These are phyloP conservation scores for Scylla paramamosain DNA, from an alignment of 1,140 invertebrate species.

Conservation along the genomic window DNA sequence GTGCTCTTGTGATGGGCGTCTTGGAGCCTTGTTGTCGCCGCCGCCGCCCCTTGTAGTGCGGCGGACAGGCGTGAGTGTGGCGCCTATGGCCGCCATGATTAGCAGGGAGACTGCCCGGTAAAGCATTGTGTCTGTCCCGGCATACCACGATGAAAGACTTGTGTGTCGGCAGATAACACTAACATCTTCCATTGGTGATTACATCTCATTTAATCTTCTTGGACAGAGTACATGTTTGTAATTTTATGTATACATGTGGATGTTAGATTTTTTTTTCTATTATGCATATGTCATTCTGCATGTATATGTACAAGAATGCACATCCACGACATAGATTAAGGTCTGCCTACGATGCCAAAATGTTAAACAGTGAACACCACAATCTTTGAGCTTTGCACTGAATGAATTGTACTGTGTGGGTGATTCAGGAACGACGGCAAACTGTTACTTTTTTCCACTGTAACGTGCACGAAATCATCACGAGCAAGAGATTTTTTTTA, in stretches of 20 bases:
- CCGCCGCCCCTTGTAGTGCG: not conserved
- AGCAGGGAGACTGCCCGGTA: not conserved
- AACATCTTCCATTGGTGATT: slow-evolving; percentile 22
- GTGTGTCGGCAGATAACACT: not conserved
- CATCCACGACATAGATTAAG: slow-evolving; percentile 3
- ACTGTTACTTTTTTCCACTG: not conserved
- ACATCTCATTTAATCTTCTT: not conserved
- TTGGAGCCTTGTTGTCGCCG: not conserved
- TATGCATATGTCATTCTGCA: slow-evolving; percentile 14
- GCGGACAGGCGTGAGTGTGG: not conserved
- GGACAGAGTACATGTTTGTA: not conserved
- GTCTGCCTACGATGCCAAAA: not conserved
- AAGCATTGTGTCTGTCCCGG: not conserved
- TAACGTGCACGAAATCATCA: not conserved
- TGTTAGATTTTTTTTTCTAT: not conserved
- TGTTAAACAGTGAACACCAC: not conserved
- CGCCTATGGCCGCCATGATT: not conserved
- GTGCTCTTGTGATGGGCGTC: not conserved
- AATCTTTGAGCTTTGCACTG: not conserved
- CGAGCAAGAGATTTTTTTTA: not conserved
- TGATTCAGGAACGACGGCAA: not conserved
- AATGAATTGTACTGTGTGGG: not conserved
- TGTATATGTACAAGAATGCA: slow-evolving; percentile 15
- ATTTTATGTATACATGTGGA: slow-evolving; percentile 24
- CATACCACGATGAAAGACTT: not conserved